A percentile compares a stretch with the other conserved stretches of the same genome.
Conservation (phyloP, 2,113 vertebrate genomes). For the Gymnocephalus cernua region DNA sequence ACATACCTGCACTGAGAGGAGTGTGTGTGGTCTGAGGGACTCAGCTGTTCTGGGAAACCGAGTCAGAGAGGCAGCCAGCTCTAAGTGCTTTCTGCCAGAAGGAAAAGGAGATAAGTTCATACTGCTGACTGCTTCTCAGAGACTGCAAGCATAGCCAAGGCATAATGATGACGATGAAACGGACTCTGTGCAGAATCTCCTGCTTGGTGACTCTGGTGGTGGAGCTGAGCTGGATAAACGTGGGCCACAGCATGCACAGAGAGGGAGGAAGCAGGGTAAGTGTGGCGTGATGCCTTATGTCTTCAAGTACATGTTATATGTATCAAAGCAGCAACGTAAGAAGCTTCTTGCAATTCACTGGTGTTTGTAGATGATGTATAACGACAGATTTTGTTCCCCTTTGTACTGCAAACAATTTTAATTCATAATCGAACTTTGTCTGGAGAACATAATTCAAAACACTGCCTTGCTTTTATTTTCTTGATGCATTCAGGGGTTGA, state of each 20-base stretch:
- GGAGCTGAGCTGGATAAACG: conserved; percentile 75
- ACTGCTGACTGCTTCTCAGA: conserved; percentile 27
- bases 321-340: not conserved
- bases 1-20: conserved; percentile 47
- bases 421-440: not conserved
- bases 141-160: conserved; percentile 5
- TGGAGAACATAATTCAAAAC: not conserved
- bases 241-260: conserved; percentile 62
- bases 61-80: conserved; percentile 54
- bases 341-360: not conserved
- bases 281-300: not conserved
- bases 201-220: conserved; percentile 68
- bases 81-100: conserved; percentile 36
- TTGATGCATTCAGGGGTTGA: not conserved
- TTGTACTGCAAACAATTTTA: not conserved
- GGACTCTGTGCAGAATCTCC: conserved; percentile 62
- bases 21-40: conserved; percentile 66
- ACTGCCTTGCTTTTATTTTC: not conserved
- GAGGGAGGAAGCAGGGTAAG: conserved; percentile 63
- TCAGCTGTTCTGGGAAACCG: conserved; percentile 54
- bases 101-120: conserved; percentile 17
- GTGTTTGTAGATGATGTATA: not conserved
- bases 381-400: not conserved
- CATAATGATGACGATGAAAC: conserved; percentile 56
- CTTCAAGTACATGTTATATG: not conserved